These are phyloP conservation scores for Otus sunia DNA, from an alignment of 2,113 vertebrate species.

Conservation along the genomic window DNA sequence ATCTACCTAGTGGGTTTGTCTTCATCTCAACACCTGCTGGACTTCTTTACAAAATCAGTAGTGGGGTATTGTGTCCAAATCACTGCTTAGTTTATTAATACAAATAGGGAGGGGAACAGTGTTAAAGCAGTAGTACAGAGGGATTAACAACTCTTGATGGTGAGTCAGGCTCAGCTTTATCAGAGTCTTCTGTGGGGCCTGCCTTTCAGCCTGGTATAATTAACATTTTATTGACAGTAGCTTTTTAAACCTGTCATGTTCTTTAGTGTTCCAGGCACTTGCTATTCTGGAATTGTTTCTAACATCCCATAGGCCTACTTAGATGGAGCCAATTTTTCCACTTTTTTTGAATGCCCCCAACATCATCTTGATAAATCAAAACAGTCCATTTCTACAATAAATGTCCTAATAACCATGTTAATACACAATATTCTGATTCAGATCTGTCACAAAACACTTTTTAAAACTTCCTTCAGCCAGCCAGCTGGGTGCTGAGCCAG, in stretches of 20 bases:
- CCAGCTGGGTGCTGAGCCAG: neutral
- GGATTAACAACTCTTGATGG: neutral
- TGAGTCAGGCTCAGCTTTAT: neutral
- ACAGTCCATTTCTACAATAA: neutral
- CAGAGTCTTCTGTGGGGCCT: neutral
- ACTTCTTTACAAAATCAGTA: neutral
- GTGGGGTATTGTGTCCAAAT: neutral
- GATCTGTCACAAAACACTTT: neutral
- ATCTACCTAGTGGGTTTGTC: neutral
- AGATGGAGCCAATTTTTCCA: neutral
- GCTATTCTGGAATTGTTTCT: neutral
- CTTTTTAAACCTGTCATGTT: neutral
- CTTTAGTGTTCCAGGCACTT: neutral
- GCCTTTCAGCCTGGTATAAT: neutral
- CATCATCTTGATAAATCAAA: neutral
- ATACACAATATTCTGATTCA: neutral
- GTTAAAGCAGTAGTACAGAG: neutral
- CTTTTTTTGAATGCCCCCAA: neutral
- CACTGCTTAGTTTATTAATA: neutral
- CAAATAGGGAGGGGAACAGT: neutral
- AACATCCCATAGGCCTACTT: neutral
- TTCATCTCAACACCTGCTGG: neutral
- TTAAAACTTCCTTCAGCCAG: neutral
- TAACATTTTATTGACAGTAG: neutral
- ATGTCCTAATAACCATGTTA: neutral